Percentiles rank a stretch among this genome's conserved stretches.
Conservation (phyloP, 2,888 invertebrate species). For the Hyles lineata region DNA sequence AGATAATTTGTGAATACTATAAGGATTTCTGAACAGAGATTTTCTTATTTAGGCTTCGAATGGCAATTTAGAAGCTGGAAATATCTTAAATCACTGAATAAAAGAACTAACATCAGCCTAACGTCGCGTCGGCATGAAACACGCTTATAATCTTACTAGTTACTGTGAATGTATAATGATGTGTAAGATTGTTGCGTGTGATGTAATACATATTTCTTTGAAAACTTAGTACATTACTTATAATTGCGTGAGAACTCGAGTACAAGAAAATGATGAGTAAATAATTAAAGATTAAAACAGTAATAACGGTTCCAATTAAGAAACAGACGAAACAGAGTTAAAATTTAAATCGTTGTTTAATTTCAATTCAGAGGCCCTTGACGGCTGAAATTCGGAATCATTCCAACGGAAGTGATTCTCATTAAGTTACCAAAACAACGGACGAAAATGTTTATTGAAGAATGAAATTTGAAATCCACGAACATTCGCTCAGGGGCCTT, state of each 20-base stretch:
- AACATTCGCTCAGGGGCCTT: slow-evolving; percentile 36
- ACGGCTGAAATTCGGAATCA: slow-evolving; percentile 41
- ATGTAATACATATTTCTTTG: too few relatives aligned
- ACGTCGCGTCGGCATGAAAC: too few relatives aligned
- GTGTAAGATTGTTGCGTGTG: too few relatives aligned
- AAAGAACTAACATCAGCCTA: too few relatives aligned
- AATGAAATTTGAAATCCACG: slow-evolving; percentile 42
- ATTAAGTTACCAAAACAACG: slow-evolving; percentile 51
- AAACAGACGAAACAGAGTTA: slow-evolving; percentile 9
- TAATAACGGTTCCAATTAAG: slow-evolving; percentile 15
- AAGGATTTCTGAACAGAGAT: too few relatives aligned
- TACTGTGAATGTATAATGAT: too few relatives aligned
- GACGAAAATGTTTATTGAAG: slow-evolving; percentile 45
- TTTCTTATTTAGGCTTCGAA: too few relatives aligned
- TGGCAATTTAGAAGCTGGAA: too few relatives aligned
- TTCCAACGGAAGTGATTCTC: slow-evolving; percentile 49
- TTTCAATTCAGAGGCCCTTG: slow-evolving; percentile 38
- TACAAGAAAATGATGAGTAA: background rate
- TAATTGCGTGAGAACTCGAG: background rate
- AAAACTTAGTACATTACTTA: too few relatives aligned
- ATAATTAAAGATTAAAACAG: background rate
- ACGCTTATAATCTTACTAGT: too few relatives aligned
- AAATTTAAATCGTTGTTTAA: slow-evolving; percentile 30
- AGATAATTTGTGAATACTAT: too few relatives aligned
- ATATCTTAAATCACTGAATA: too few relatives aligned